Percentiles rank a stretch among this genome's conserved stretches.
These are phyloP conservation scores for Alsophila aescularia DNA, from an alignment of 2,888 invertebrate genomes.

Conservation along the genomic window DNA sequence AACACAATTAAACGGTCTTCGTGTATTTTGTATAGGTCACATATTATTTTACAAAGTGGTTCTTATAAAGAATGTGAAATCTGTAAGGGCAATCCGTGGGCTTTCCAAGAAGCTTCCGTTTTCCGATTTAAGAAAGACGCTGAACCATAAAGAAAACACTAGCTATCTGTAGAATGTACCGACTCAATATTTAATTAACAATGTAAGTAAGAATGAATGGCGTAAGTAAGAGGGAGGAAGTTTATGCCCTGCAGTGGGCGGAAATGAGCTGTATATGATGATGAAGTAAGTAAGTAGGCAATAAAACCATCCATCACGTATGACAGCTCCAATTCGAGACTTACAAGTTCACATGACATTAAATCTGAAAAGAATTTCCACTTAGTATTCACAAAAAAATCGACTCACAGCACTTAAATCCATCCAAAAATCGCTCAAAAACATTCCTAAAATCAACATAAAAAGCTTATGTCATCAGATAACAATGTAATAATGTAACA, in stretches of 20 bases:
- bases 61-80: constrained; percentile 1
- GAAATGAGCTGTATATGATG: neutral
- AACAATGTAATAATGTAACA: neutral
- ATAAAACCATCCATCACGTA: neutral
- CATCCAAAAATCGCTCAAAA: neutral
- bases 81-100: constrained; percentile 12
- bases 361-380: neutral
- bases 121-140: constrained; percentile 2
- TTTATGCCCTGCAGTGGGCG: too few relatives aligned
- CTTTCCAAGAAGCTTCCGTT: constrained; percentile 16
- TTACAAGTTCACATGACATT: too few relatives aligned
- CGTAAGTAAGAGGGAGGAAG: too few relatives aligned
- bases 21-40: neutral
- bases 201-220: too few relatives aligned
- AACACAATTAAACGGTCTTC: neutral
- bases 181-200: too few relatives aligned
- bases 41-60: neutral
- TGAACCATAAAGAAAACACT: neutral
- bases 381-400: neutral
- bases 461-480: neutral
- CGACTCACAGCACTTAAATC: neutral
- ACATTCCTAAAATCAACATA: neutral
- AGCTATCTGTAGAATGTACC: too few relatives aligned
- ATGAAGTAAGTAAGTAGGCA: neutral
- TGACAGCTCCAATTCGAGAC: neutral